Evolutionary conservation across 1,140 invertebrate species (phyloP), one percentile per base, ranked within the genome.

Genomic region (Phthorimaea operculella): DNA sequence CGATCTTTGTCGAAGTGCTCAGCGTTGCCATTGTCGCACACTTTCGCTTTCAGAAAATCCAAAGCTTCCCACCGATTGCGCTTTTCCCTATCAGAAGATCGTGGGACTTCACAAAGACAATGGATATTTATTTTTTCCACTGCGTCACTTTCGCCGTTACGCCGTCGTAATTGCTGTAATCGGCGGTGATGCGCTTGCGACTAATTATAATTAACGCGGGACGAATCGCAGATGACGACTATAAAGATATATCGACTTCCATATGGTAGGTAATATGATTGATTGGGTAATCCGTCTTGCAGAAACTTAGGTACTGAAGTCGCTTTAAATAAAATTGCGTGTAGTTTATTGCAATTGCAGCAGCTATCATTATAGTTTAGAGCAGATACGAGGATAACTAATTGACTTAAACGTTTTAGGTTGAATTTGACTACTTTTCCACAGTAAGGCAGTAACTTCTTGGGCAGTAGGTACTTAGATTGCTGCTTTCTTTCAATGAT

Each of bases 81-180:
- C 72, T 74, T 78, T 77, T 80, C 70, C 75, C 77, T 75, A 78
- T 80, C 77, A 68, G 52, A 59, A 78, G 70, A 80, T 77, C 77
- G 78, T 81, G 78, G 74, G 78, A 81, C 45, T 57, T 44, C 52
- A 59, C 57, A 66, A 57, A 67, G 61, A 79, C 76, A 79, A 80
- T 76, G 75, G 65, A 68, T 66, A 62, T 71, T 73, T 72, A 64
- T 72, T 79, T 76, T 72, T 77, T 72, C 59, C 17, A 42, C 66
- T 59, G 65, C 65, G 75, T 70, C 73, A 81, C 78, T 81, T 81
- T 81, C 78, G 68, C 78, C 67, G 64, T 68, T 66, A 66, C 66
- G 70, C 68, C 58, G 55, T 52, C 21, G 64, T 77, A 76, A 80
- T 77, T 74, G 68, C 66, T 64, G 64, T 70, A 66, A 74, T 76